A percentile compares a stretch with the other conserved stretches of the same genome.
Evolutionary conservation across 1,140 invertebrate genomes (phyloP).

Genomic region (Bombus pyrosoma): DNA sequence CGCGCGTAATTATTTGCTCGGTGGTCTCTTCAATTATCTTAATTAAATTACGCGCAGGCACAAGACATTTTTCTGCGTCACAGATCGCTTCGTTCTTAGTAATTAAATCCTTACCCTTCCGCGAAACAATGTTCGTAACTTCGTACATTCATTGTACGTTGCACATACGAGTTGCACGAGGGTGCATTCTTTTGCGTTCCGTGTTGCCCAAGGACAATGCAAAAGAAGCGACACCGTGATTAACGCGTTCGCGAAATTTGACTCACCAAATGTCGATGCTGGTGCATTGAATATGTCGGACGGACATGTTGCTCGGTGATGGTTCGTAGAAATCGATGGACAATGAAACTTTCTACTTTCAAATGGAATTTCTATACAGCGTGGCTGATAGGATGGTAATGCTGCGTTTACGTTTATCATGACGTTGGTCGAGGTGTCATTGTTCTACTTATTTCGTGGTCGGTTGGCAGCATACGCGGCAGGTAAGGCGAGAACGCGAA

Average conservation of each 20-base stretch:
- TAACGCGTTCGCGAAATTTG: constrained; percentile 65
- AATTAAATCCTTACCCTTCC: constrained; percentile 27
- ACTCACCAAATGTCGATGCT: constrained; percentile 42
- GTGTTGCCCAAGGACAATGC: not conserved
- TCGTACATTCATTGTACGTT: not conserved
- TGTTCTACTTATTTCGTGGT: constrained; percentile 37
- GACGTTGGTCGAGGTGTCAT: constrained; percentile 13
- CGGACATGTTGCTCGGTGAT: constrained; percentile 3
- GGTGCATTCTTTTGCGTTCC: constrained; percentile 33
- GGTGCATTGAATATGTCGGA: not conserved
- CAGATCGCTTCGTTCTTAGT: not conserved
- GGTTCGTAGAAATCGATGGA: constrained; percentile 57
- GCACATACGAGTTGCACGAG: not conserved
- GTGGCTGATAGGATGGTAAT: not conserved
- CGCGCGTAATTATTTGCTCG: constrained; percentile 1
- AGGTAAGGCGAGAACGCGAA: constrained; percentile 51
- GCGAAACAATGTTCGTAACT: not conserved
- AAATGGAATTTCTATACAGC: constrained; percentile 36
- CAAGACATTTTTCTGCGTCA: constrained; percentile 22
- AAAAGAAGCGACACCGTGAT: not conserved
- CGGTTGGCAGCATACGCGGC: constrained; percentile 9
- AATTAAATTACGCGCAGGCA: constrained; percentile 24
- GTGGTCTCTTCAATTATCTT: constrained; percentile 18
- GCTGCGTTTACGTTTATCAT: constrained; percentile 57
- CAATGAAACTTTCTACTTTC: constrained; percentile 49